A percentile compares a stretch with the other conserved stretches of the same genome.
phyloP scores from a whole-genome alignment of 2,888 invertebrate species.

The Orchestes rusci region DNA sequence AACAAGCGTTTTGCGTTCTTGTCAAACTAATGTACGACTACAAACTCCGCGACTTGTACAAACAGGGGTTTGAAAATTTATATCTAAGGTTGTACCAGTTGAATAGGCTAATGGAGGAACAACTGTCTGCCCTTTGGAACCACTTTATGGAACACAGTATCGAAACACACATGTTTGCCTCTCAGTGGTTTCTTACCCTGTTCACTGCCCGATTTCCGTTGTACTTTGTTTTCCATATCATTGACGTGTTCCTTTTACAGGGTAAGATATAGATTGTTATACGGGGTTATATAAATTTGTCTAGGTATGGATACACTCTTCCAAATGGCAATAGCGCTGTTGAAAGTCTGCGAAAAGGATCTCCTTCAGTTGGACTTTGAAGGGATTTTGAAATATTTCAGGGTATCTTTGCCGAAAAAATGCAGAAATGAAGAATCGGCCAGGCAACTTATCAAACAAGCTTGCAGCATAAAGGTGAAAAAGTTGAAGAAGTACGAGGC shows the following conservation, averaged over 20 bases:
- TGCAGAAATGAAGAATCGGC: slow-evolving; percentile 89
- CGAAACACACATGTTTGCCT: slow-evolving; percentile 98
- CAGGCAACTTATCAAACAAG: slow-evolving; percentile 79
- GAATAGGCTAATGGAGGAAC: slow-evolving; percentile 88
- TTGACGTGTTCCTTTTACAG: slow-evolving; percentile 84
- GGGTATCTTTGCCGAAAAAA: slow-evolving; percentile 93
- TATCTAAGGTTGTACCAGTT: slow-evolving; percentile 93
- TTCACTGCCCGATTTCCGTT: slow-evolving; percentile 98
- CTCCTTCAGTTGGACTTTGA: slow-evolving; percentile 92
- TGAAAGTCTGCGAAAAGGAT: slow-evolving; percentile 84
- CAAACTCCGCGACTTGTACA: slow-evolving; percentile 87
- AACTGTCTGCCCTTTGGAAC: slow-evolving; percentile 69
- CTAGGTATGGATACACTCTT: slow-evolving; percentile 94
- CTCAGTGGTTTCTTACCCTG: slow-evolving; percentile 99
- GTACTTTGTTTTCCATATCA: slow-evolving; percentile 91
- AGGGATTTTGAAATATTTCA: slow-evolving; percentile 95
- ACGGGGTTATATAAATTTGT: background rate
- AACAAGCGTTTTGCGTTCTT: slow-evolving; percentile 95
- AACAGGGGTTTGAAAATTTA: slow-evolving; percentile 93
- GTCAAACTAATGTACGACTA: slow-evolving; percentile 97
- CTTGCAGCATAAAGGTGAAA: slow-evolving; percentile 87
- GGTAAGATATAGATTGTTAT: slow-evolving; percentile 9
- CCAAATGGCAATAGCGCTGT: slow-evolving; percentile 89
- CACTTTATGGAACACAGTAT: slow-evolving; percentile 77
- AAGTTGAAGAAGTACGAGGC: slow-evolving; percentile 92